These are phyloP conservation scores for Oreochromis grahami DNA, from an alignment of 2,797 vertebrate species.

Conservation along the genomic window DNA sequence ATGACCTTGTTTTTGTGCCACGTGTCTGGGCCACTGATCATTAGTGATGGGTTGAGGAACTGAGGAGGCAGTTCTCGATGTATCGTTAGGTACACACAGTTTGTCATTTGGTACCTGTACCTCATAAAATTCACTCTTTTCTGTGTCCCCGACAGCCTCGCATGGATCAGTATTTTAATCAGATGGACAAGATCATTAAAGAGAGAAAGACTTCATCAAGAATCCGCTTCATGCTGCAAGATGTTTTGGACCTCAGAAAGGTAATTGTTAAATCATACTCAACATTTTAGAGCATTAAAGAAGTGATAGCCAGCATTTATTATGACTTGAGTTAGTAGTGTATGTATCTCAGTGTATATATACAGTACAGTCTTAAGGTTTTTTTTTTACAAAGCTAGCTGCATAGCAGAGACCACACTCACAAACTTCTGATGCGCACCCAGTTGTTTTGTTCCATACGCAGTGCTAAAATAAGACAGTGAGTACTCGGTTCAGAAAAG, in stretches of 20 bases:
- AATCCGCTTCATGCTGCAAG: slow-evolving; percentile 97
- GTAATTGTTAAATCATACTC: slow-evolving; percentile 58
- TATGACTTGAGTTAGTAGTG: neutral
- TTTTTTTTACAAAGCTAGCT: neutral
- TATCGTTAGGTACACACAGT: neutral
- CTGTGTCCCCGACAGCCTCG: slow-evolving; percentile 78
- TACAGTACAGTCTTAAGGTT: neutral
- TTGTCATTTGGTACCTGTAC: neutral
- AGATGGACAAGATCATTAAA: slow-evolving; percentile 99
- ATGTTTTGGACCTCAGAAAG: slow-evolving; percentile 90
- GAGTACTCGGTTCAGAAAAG: neutral
- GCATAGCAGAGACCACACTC: neutral
- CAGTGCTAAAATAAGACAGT: neutral
- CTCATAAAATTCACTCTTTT: neutral
- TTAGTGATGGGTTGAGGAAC: slow-evolving; percentile 35
- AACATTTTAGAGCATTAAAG: neutral
- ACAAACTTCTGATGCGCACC: neutral
- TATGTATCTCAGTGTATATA: neutral
- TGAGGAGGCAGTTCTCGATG: neutral
- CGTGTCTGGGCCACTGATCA: slow-evolving; percentile 38
- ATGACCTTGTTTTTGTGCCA: slow-evolving; percentile 30
- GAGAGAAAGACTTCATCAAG: slow-evolving; percentile 95
- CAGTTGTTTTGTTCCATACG: neutral
- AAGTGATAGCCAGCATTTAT: neutral
- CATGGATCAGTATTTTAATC: slow-evolving; percentile 98